Percentiles rank a stretch among this genome's conserved stretches.
phyloP scores from a whole-genome alignment of 1,140 invertebrate genomes.

The Sycobia sp. region DNA sequence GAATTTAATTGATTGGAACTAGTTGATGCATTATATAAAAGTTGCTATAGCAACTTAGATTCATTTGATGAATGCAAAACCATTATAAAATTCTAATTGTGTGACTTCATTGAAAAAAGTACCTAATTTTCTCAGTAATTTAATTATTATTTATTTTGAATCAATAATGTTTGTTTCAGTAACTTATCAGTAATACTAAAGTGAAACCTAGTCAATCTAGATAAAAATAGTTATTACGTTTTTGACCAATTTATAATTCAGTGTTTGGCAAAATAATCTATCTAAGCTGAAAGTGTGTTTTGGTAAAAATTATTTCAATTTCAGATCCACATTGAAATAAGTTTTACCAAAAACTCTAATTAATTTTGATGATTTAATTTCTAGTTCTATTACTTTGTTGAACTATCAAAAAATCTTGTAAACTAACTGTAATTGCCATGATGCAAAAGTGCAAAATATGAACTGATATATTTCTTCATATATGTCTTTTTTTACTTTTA shows the following conservation, averaged over 20 bases:
- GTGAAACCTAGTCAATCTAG: not conserved
- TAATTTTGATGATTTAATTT: slow-evolving; percentile 2
- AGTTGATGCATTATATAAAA: too few species aligned
- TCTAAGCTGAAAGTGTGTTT: slow-evolving; percentile 38
- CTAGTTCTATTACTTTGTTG: slow-evolving; percentile 7
- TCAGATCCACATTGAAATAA: slow-evolving; percentile 61
- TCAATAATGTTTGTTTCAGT: not conserved
- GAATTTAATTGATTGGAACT: too few species aligned
- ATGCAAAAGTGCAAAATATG: too few species aligned
- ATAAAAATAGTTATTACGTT: not conserved
- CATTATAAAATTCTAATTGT: too few species aligned
- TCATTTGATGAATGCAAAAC: too few species aligned
- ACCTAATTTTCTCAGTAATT: too few species aligned
- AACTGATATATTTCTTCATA: slow-evolving; percentile 8
- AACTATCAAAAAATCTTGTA: too few species aligned
- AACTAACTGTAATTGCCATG: too few species aligned
- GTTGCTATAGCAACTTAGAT: too few species aligned
- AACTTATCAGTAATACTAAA: not conserved
- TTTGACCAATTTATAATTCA: not conserved
- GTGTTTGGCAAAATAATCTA: slow-evolving; percentile 16
- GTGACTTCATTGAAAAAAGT: too few species aligned
- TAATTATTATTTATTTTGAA: too few species aligned
- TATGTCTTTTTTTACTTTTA: slow-evolving; percentile 17
- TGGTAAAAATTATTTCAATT: slow-evolving; percentile 61
- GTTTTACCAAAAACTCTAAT: slow-evolving; percentile 51